Base-by-base conservation (phyloP, 2,888 invertebrate genomes). In the Lithosia quadra region DNA sequence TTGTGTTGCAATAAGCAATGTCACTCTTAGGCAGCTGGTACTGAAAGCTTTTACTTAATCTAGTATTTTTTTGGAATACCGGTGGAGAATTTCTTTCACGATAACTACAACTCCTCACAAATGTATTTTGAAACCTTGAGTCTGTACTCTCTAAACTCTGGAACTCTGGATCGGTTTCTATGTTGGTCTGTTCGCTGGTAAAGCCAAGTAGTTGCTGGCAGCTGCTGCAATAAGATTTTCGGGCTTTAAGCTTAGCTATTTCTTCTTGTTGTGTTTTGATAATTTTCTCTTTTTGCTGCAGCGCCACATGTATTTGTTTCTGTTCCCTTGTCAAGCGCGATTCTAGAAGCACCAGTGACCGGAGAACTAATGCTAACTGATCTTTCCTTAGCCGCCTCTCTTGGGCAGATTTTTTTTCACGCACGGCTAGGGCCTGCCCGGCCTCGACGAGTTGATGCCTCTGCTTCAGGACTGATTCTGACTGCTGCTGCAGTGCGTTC, bases 261-360 rank as follows among this genome's bases (percentile, higher is more conserved):
- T 97, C 97, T 75, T 96, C 95, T 82, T 96, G 96, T 85, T 97
- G 97, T 68, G 96, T 95, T 83, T 96, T 96, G 72, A 97, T 97
- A 61, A 97, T 95, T 84, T 96, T 96, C 85, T 97, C 97, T 86
- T 97, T 97, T 84, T 97, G 97, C 72, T 95, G 95, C 22, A 97
- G 93, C 63, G 96, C 95, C 68, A 96, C 95, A 71, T 96, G 95
- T 77, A 97, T 97, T 81, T 96, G 96, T 80, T 96, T 96, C 85
- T 97, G 97, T 87, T 97, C 97, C 85, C 97, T 96, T 62, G 96
- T 96, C 33, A 97, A 92, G 11, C 97, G 95, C 11, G 97, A 96
- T 88, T 97, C 97, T 63, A 97, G 95, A 56, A 97, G 95, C 56
- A 97, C 95, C 68, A 97, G 91, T 5, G 97, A 97, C 61, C 97